A percentile compares a stretch with the other conserved stretches of the same genome.
Evolutionary conservation across 2,113 vertebrate species (phyloP).

Genomic region (Cephalopterus ornatus): DNA sequence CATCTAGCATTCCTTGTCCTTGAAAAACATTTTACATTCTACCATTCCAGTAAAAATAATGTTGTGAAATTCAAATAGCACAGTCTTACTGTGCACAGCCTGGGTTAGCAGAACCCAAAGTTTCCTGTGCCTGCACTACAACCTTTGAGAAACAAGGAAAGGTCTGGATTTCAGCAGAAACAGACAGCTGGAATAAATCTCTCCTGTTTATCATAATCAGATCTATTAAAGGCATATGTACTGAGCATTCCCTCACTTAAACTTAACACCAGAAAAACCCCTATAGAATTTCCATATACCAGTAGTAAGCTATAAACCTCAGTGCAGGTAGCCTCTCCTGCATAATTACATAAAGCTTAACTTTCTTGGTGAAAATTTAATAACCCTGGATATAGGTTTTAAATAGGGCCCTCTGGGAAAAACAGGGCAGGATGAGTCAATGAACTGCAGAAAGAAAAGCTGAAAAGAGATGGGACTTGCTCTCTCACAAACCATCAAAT

Average conservation of each 20-base stretch:
- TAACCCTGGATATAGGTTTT: conserved; percentile 4
- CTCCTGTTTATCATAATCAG: background rate
- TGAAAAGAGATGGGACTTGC: background rate
- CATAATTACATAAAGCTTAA: conserved; percentile 1
- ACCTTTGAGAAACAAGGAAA: background rate
- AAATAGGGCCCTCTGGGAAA: background rate
- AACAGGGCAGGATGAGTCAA: background rate
- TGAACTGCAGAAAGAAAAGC: background rate
- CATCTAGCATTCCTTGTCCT: background rate
- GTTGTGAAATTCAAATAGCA: background rate
- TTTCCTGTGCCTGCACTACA: background rate
- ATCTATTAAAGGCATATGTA: background rate
- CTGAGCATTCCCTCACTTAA: background rate
- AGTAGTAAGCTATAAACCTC: background rate
- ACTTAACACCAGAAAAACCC: background rate
- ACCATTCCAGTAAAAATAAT: background rate
- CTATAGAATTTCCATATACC: background rate
- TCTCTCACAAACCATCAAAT: background rate
- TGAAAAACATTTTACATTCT: background rate
- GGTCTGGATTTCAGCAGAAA: background rate
- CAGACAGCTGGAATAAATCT: background rate
- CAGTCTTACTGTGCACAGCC: background rate
- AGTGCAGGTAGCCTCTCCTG: background rate
- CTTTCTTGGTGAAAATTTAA: background rate
- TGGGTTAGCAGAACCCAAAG: background rate